Conservation (phyloP, 2,113 vertebrate genomes). For the Struthidea cinerea region DNA sequence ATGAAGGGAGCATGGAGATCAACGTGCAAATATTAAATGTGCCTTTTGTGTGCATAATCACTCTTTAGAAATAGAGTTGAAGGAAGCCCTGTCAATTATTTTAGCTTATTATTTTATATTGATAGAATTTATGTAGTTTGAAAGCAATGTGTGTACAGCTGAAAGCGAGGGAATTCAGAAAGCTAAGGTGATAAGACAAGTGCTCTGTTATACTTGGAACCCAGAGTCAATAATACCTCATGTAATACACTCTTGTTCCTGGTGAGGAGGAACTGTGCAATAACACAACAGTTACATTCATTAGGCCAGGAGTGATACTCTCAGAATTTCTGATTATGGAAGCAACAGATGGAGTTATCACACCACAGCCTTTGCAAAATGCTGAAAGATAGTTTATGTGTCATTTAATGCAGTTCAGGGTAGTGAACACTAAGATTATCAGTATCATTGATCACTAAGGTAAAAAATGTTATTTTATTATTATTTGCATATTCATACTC, state of each 20-base stretch:
- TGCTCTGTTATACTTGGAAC: background rate
- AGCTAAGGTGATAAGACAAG: background rate
- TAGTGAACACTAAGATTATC: background rate
- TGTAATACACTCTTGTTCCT: fast-evolving
- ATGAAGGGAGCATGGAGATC: background rate
- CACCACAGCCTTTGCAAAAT: background rate
- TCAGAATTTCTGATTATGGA: background rate
- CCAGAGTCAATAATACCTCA: background rate
- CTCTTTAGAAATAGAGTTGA: background rate
- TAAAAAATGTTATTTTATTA: background rate
- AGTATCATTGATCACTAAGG: background rate
- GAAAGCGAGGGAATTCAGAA: background rate
- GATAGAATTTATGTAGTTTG: background rate
- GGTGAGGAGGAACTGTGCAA: background rate
- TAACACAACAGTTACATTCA: fast-evolving
- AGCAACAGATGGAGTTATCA: background rate
- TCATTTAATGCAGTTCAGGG: background rate
- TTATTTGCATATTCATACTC: background rate
- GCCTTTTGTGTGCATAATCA: background rate
- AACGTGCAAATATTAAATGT: background rate
- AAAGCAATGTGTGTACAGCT: background rate
- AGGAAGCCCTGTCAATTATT: background rate
- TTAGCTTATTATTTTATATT: background rate
- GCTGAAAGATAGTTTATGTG: background rate
- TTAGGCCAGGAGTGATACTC: background rate